Conservation (phyloP, 2,113 vertebrate genomes). For the Seriola quinqueradiata region DNA sequence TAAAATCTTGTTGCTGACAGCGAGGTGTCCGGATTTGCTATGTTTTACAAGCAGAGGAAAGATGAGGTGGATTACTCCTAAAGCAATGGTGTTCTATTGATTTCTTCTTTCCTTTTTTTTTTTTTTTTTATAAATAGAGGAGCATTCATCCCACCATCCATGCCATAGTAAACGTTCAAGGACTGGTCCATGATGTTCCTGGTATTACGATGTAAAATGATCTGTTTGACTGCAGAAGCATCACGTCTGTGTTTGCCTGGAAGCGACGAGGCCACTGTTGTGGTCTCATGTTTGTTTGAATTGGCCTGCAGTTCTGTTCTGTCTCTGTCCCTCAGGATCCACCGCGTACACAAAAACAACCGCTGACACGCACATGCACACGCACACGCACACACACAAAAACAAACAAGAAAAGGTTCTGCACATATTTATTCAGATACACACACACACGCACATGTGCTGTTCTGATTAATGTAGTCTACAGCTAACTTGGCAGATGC, state of each 20-base stretch:
- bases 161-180: background rate
- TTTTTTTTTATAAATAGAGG: background rate
- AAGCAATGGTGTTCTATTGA: background rate
- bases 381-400: background rate
- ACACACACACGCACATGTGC: background rate
- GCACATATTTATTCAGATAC: background rate
- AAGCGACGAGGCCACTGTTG: background rate
- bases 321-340: background rate
- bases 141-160: background rate
- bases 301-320: background rate
- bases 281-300: conserved; percentile 7
- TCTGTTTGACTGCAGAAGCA: background rate
- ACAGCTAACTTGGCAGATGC: background rate
- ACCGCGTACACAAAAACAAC: background rate
- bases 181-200: background rate
- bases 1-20: background rate
- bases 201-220: background rate
- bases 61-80: background rate
- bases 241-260: conserved; percentile 3
- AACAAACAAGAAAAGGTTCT: background rate
- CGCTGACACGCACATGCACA: background rate
- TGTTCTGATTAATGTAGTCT: background rate
- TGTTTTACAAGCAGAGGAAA: background rate
- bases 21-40: background rate
- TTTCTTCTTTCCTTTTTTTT: too few relatives aligned